Evolutionary conservation across 1,140 invertebrate species (phyloP).

Genomic region (Pseudomyrmex concolor): DNA sequence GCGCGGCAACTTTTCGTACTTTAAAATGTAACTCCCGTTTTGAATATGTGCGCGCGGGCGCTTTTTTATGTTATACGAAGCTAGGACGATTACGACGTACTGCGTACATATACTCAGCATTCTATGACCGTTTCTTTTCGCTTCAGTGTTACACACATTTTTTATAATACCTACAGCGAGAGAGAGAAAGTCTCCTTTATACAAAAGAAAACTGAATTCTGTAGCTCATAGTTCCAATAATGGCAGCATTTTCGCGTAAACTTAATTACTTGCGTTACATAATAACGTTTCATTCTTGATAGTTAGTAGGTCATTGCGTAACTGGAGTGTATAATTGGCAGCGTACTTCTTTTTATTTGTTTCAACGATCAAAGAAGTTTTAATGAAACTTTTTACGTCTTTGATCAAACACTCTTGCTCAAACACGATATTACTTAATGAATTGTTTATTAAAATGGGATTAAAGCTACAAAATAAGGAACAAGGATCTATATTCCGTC

Average conservation of each 20-base stretch:
- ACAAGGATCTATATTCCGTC: neutral
- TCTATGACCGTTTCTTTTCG: neutral
- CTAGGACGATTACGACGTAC: slow-evolving; percentile 14
- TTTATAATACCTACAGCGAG: too few relatives aligned
- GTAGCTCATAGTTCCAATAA: neutral
- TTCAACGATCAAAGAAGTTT: slow-evolving; percentile 53
- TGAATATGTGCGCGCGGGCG: slow-evolving; percentile 1
- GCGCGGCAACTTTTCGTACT: slow-evolving; percentile 36
- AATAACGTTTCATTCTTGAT: slow-evolving; percentile 39
- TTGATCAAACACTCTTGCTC: slow-evolving; percentile 45
- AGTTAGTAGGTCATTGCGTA: slow-evolving; percentile 53
- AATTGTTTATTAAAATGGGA: slow-evolving; percentile 44
- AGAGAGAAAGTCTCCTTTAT: too few relatives aligned
- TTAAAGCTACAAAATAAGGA: slow-evolving; percentile 2
- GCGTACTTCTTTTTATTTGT: slow-evolving; percentile 36
- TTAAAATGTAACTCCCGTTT: slow-evolving; percentile 15
- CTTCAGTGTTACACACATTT: neutral
- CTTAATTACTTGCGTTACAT: slow-evolving; percentile 23
- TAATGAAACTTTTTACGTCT: slow-evolving; percentile 59
- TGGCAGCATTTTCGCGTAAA: neutral
- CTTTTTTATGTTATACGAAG: slow-evolving; percentile 9
- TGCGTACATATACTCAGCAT: neutral
- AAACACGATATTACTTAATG: slow-evolving; percentile 50
- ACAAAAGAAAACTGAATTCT: neutral
- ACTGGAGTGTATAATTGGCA: slow-evolving; percentile 47